Evolutionary conservation across 2,797 vertebrate genomes (phyloP).

Genomic region (Iguana delicatissima): DNA sequence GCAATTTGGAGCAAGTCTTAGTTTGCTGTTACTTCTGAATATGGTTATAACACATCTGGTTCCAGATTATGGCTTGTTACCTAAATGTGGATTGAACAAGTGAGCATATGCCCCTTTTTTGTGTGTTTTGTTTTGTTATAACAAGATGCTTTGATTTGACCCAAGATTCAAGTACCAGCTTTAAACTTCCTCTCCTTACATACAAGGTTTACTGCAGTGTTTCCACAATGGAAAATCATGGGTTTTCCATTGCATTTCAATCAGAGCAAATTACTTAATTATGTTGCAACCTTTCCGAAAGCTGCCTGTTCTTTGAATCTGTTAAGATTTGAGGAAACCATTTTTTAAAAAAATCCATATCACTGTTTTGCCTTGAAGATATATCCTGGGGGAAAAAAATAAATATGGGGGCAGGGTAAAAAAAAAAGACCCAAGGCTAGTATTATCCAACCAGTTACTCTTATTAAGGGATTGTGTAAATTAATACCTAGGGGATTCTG

Average conservation of each 20-base stretch:
- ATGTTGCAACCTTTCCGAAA: background rate
- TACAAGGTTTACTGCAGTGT: background rate
- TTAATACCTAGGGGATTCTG: background rate
- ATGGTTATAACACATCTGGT: background rate
- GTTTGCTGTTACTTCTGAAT: background rate
- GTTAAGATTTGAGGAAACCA: background rate
- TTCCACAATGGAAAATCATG: background rate
- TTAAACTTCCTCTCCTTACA: background rate
- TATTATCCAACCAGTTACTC: background rate
- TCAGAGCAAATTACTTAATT: background rate
- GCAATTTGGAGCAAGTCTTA: background rate
- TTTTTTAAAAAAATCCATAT: background rate
- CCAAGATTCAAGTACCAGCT: background rate
- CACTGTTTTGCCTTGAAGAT: background rate
- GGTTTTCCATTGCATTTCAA: background rate
- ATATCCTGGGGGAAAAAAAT: conserved; percentile 18
- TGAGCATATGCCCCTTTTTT: background rate
- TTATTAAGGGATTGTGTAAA: conserved; percentile 23
- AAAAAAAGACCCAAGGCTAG: background rate
- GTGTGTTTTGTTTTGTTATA: background rate
- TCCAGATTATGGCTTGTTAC: background rate
- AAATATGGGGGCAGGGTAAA: background rate
- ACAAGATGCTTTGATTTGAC: background rate
- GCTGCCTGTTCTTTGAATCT: background rate
- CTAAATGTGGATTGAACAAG: background rate